Evolutionary conservation across 1,140 invertebrate species (phyloP).

Genomic region (Drosophila mojavensis): DNA sequence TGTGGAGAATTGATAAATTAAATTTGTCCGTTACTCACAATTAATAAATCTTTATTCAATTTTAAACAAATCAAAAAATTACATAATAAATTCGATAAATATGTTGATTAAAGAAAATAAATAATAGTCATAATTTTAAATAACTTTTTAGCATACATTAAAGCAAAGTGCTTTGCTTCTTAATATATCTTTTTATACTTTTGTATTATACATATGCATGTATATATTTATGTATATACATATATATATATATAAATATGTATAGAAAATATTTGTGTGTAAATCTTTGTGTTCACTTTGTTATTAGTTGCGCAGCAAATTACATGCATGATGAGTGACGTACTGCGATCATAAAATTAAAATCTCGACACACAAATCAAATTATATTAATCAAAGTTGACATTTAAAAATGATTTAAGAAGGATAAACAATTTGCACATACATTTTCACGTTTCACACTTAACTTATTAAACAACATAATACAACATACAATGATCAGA

Average conservation of each 20-base stretch:
- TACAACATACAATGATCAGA: conserved; percentile 66
- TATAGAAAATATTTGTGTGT: conserved; percentile 80
- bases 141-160: conserved; percentile 63
- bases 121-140: conserved; percentile 75
- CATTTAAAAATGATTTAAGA: conserved; percentile 55
- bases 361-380: conserved; percentile 40
- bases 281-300: conserved; percentile 77
- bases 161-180: conserved; percentile 40
- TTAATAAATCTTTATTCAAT: conserved; percentile 78
- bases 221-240: conserved; percentile 22
- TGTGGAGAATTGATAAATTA: neutral
- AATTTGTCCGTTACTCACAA: conserved; percentile 1
- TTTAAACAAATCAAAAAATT: conserved; percentile 77
- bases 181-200: conserved; percentile 46
- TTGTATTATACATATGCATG: conserved; percentile 26
- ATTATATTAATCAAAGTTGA: conserved; percentile 48
- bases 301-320: conserved; percentile 67
- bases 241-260: conserved; percentile 32
- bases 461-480: conserved; percentile 63
- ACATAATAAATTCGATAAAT: conserved; percentile 82
- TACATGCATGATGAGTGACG: conserved; percentile 49
- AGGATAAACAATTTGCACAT: conserved; percentile 52
- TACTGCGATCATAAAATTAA: conserved; percentile 36
- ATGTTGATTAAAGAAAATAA: conserved; percentile 75
- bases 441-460: conserved; percentile 46